Percentiles rank a stretch among this genome's conserved stretches.
Evolutionary conservation across 2,113 vertebrate genomes (phyloP).

Genomic region (Oncorhynchus gorbuscha): DNA sequence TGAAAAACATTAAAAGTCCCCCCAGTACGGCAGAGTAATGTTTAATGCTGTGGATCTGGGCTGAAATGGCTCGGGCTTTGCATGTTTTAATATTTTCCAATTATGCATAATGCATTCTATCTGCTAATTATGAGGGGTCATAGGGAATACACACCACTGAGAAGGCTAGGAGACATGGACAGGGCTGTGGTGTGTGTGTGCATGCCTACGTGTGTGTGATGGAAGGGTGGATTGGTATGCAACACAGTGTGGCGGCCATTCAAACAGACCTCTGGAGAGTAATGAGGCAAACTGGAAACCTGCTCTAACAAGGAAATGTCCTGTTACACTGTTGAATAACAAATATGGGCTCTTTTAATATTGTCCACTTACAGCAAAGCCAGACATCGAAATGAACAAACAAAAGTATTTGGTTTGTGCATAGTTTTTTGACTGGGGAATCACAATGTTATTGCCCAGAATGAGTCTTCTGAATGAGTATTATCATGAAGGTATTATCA

Average conservation of each 20-base stretch:
- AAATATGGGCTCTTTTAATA: neutral
- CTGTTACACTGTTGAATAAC: neutral
- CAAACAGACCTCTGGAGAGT: conserved; percentile 1
- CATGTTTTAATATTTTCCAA: conserved; percentile 20
- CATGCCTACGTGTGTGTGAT: no score
- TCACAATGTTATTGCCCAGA: conserved; percentile 13
- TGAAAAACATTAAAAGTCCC: conserved; percentile 44
- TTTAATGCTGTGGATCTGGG: conserved; percentile 31
- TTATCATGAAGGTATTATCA: neutral
- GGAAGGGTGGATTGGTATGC: conserved; percentile 16
- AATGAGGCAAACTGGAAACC: neutral
- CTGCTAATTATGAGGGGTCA: conserved; percentile 43
- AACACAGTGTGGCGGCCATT: neutral
- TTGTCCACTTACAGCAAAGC: neutral
- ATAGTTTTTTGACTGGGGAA: neutral
- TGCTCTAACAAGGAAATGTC: conserved; percentile 5
- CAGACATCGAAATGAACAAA: conserved; percentile 1
- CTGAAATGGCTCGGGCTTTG: conserved; percentile 32
- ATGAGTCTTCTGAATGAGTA: conserved; percentile 19
- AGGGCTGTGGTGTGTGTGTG: no score
- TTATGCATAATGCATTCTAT: conserved; percentile 41
- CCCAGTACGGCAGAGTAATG: conserved; percentile 30
- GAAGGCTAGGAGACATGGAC: neutral
- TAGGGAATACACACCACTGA: conserved; percentile 21
- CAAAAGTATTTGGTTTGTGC: conserved; percentile 10